A percentile compares a stretch with the other conserved stretches of the same genome.
Conservation (phyloP, 2,113 vertebrate species). For the Peromyscus californicus region DNA sequence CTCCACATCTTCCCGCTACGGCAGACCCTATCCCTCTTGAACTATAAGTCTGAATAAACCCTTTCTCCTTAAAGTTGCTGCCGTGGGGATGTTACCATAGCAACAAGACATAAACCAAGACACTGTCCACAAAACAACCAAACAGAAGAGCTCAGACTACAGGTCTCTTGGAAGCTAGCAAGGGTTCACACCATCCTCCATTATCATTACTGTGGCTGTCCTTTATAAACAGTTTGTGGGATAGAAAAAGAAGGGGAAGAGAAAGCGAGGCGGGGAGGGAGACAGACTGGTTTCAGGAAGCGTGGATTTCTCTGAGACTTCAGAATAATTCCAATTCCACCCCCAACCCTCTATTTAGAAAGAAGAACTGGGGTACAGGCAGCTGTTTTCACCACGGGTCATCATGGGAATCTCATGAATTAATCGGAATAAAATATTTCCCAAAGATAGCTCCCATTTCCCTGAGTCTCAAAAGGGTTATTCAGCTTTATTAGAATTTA, state of each 20-base stretch:
- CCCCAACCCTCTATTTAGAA: conserved; percentile 81
- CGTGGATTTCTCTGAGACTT: conserved; percentile 65
- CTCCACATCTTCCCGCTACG: background rate
- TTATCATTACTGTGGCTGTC: conserved; percentile 42
- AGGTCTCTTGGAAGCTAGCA: background rate
- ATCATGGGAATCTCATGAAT: conserved; percentile 87
- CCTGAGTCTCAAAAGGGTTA: conserved; percentile 86
- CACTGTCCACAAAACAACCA: background rate
- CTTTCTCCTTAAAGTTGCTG: background rate
- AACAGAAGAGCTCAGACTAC: background rate
- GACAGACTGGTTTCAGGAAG: background rate
- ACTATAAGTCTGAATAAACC: background rate
- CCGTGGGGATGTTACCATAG: background rate
- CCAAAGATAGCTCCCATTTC: conserved; percentile 86
- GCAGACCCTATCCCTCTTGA: background rate
- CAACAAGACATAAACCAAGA: no score
- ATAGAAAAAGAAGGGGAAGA: background rate
- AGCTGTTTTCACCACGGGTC: conserved; percentile 83
- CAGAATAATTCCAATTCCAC: conserved; percentile 80
- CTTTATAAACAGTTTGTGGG: conserved; percentile 70
- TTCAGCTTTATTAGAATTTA: conserved; percentile 87
- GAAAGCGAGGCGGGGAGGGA: no score
- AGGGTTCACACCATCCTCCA: conserved; percentile 20
- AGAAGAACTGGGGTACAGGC: conserved; percentile 79
- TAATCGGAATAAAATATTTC: conserved; percentile 87